phyloP scores from a whole-genome alignment of 2,113 vertebrate genomes.

The Melospiza melodia region DNA sequence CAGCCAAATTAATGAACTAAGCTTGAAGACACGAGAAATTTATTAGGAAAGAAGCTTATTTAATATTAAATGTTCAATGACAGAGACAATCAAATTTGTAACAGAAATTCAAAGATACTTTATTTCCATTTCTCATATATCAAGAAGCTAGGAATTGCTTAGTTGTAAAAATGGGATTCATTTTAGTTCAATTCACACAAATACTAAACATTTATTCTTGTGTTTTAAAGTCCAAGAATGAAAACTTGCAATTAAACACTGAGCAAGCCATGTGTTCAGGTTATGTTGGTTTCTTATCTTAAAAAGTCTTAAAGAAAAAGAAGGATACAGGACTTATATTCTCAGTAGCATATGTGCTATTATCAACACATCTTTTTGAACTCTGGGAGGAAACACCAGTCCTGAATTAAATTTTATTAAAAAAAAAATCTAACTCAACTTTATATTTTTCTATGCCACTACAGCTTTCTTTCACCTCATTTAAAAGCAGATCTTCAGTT shows the following conservation, averaged over 20 bases:
- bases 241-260: constrained; percentile 83
- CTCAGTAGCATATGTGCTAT: constrained; percentile 79
- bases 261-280: constrained; percentile 80
- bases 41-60: constrained; percentile 79
- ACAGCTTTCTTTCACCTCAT: constrained; percentile 99
- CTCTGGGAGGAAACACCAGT: constrained; percentile 79
- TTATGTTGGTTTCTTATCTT: constrained; percentile 79
- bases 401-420: constrained; percentile 78
- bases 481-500: constrained; percentile 93
- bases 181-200: constrained; percentile 79
- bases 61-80: constrained; percentile 81
- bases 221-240: constrained; percentile 83
- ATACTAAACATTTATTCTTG: constrained; percentile 81
- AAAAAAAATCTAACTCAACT: constrained; percentile 78
- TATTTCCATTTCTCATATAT: constrained; percentile 82
- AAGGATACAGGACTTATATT: constrained; percentile 80
- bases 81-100: constrained; percentile 80
- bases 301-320: constrained; percentile 81
- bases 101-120: constrained; percentile 85
- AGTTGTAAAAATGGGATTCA: constrained; percentile 82
- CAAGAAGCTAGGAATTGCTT: constrained; percentile 80
- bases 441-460: constrained; percentile 92
- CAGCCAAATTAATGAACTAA: constrained; percentile 69
- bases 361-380: constrained; percentile 78
- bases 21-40: constrained; percentile 74